Percentiles rank a stretch among this genome's conserved stretches.
Evolutionary conservation across 2,888 invertebrate species (phyloP).

Genomic region (Cyaniris semiargus): DNA sequence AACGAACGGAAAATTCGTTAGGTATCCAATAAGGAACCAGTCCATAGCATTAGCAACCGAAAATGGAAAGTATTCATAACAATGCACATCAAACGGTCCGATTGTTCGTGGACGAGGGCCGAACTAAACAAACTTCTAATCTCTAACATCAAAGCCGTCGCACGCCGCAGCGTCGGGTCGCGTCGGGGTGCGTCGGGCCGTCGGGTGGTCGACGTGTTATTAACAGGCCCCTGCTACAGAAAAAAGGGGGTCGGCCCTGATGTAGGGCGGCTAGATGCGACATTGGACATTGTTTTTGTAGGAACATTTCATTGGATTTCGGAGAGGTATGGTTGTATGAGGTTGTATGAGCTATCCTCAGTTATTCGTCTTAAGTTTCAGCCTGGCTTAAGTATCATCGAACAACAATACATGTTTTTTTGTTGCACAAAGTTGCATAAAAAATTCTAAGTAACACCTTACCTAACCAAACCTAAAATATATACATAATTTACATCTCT

Average conservation of each 20-base stretch:
- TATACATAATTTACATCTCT: too few species aligned
- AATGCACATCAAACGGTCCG: conserved; percentile 46
- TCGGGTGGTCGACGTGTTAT: conserved; percentile 69
- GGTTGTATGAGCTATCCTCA: background rate
- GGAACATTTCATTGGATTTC: background rate
- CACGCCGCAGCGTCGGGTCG: conserved; percentile 57
- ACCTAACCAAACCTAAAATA: too few species aligned
- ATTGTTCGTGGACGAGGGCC: conserved; percentile 47
- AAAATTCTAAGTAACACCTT: too few species aligned
- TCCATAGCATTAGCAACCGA: background rate
- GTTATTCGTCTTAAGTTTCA: background rate
- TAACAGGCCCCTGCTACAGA: conserved; percentile 67
- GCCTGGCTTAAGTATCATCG: background rate
- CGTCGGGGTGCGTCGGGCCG: background rate
- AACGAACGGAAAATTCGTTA: background rate
- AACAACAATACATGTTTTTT: background rate
- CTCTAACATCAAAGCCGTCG: conserved; percentile 71
- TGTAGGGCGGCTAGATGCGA: conserved; percentile 41
- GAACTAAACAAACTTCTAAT: conserved; percentile 67
- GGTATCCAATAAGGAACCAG: background rate
- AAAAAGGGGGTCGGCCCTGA: conserved; percentile 53
- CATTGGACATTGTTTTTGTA: conserved; percentile 26
- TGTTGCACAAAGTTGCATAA: too few species aligned
- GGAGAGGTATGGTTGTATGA: background rate
- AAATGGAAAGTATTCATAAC: conserved; percentile 34